Evolutionary conservation across 2,113 vertebrate genomes (phyloP).

Genomic region (Colaptes auratus): DNA sequence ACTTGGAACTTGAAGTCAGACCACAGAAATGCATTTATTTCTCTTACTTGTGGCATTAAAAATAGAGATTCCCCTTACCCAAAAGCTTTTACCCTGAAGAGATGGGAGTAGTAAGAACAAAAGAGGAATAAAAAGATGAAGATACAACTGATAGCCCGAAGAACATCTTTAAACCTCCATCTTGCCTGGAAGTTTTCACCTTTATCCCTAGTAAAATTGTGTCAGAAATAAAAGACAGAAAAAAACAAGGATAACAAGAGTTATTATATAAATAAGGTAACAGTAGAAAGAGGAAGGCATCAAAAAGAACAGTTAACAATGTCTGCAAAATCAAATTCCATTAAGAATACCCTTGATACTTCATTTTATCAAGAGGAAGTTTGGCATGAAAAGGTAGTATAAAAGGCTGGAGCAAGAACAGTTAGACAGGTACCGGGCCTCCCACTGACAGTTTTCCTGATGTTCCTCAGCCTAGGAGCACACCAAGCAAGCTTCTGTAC

Average conservation of each 20-base stretch:
- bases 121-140: conserved; percentile 52
- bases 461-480: neutral
- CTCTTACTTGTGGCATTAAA: neutral
- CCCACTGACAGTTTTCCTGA: neutral
- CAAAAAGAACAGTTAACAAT: conserved; percentile 2
- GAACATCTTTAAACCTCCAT: conserved; percentile 59
- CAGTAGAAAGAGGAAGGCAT: conserved; percentile 4
- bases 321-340: neutral
- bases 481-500: neutral
- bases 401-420: conserved; percentile 13
- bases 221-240: conserved; percentile 59
- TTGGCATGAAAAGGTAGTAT: neutral
- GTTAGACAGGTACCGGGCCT: neutral
- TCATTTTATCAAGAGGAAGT: neutral
- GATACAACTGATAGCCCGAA: conserved; percentile 55
- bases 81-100: conserved; percentile 59
- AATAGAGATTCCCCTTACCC: conserved; percentile 68
- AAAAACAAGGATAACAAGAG: conserved; percentile 53
- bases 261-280: conserved; percentile 28
- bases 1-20: neutral
- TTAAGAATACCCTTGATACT: neutral
- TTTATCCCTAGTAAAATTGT: conserved; percentile 61
- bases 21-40: neutral
- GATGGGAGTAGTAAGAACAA: conserved; percentile 57
- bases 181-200: conserved; percentile 59